A percentile compares a stretch with the other conserved stretches of the same genome.
These are phyloP conservation scores for Omphaloscelis lunosa DNA, from an alignment of 2,888 invertebrate genomes.

Conservation along the genomic window DNA sequence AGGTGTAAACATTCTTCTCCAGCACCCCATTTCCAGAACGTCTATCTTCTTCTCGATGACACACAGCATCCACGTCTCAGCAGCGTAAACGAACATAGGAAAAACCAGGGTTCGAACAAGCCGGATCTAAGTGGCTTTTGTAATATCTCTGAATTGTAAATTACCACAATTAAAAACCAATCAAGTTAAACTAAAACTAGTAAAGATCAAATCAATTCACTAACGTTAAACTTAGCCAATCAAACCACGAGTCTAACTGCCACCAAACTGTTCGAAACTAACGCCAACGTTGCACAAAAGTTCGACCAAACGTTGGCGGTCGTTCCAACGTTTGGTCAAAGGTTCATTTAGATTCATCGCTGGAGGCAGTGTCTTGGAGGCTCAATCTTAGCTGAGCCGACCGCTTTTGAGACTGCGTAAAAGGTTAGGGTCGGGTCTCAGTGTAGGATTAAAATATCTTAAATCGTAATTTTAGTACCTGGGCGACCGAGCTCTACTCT, in stretches of 20 bases:
- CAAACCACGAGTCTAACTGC: slow-evolving; percentile 27
- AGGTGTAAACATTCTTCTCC: too few relatives aligned
- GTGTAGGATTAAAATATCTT: slow-evolving; percentile 24
- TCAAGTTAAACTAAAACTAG: slow-evolving; percentile 5
- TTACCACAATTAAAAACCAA: slow-evolving; percentile 2
- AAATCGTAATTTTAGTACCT: neutral
- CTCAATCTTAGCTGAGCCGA: slow-evolving; percentile 70
- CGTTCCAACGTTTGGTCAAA: slow-evolving; percentile 58
- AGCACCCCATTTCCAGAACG: too few relatives aligned
- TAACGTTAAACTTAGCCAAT: slow-evolving; percentile 24
- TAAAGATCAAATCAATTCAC: slow-evolving; percentile 45
- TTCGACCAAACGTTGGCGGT: slow-evolving; percentile 44
- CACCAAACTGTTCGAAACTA: slow-evolving; percentile 36
- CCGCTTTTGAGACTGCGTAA: slow-evolving; percentile 74
- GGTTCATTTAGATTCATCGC: slow-evolving; percentile 74
- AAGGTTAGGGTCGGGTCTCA: slow-evolving; percentile 64
- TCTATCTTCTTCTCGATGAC: too few relatives aligned
- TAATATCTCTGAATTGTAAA: neutral
- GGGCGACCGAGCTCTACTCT: too few relatives aligned
- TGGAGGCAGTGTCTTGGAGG: slow-evolving; percentile 70
- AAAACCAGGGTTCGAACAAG: too few relatives aligned
- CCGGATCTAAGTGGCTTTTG: too few relatives aligned
- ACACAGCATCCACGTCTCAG: too few relatives aligned
- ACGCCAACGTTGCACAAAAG: slow-evolving; percentile 35
- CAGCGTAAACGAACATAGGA: too few relatives aligned